Base-by-base conservation (phyloP, 2,113 vertebrate genomes). In the Peromyscus maniculatus region DNA sequence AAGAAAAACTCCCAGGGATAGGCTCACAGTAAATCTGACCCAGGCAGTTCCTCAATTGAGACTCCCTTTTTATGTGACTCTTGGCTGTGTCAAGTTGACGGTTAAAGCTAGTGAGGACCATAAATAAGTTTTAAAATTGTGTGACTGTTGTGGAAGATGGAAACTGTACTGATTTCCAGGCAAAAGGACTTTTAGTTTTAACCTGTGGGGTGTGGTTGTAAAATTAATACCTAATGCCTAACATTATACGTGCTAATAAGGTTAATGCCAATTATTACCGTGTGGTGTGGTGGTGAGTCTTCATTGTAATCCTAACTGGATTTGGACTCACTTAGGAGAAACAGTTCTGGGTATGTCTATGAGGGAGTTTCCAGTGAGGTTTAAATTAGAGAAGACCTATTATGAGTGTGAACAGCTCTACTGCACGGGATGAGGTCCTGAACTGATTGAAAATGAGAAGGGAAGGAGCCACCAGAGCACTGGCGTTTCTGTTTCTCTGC, bases 151-250 rank as follows among this genome's bases (percentile, higher is more conserved):
- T 19, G 49, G 67, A 82, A 59, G 28, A 21, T 52, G 22, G 55
- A 64, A 83, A 21, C 39, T 83, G 80, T 83, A 46, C 49, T 62
- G 57, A 80, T 89, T 88, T 39, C 22, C 57, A 87, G 75, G 46
- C 57, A 80, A 19, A 31, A 92, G 66, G 24, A 55, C 43, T 82
- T 62, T 71, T 52, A 92, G 78, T 77, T 96, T 75, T 78, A 93
- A 49, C 26, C 31, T 91, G 2, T 67, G 84, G 24, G 16, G 57
- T 84, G 22, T 75, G 71, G 13, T 74, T 93, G 19, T 94, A 93
- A 72, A 96, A n/a, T 64, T 82, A 31, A 15, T 62, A 87, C 3
- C 36, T 26, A 39, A 39, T 93, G 59, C 5, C 16, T 78, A 62
- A 15, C 52, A 52, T 90, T 91, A 28, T 10, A 91, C 78, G 6